Evolutionary conservation across 30 jellyfish, hydroid and myxozoan genomes (phyloP).

Genomic region (Cassiopea andromeda): DNA sequence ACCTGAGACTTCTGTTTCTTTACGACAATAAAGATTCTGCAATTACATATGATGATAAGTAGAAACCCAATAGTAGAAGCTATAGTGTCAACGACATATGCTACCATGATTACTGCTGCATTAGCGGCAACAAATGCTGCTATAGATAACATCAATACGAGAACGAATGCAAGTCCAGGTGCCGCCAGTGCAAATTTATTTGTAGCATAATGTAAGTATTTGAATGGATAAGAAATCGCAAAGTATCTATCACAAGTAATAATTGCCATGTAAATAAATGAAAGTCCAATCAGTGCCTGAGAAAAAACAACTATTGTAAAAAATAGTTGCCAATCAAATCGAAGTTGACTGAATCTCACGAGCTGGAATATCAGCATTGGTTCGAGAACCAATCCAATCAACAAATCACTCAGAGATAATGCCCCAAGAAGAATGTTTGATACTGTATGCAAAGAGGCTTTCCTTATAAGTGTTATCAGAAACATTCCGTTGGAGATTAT

Average conservation of each 20-base stretch:
- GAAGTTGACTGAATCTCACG: too few species aligned
- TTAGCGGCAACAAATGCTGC: neutral
- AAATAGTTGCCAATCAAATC: neutral
- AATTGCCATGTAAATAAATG: neutral
- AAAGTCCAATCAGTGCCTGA: neutral
- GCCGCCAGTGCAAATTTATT: neutral
- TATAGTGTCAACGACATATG: neutral
- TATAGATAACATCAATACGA: neutral
- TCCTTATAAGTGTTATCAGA: conserved; percentile 1
- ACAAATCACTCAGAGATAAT: conserved; percentile 10
- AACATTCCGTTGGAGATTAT: conserved; percentile 1
- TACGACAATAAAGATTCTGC: neutral
- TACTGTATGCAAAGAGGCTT: conserved; percentile 15
- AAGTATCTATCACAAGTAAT: conserved; percentile 2
- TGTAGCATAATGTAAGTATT: neutral
- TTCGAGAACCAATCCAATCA: neutral
- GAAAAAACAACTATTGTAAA: neutral
- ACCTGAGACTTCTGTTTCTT: neutral
- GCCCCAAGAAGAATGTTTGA: conserved; percentile 29
- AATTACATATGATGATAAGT: neutral
- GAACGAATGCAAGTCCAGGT: neutral
- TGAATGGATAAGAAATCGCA: conserved; percentile 1
- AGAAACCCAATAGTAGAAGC: neutral
- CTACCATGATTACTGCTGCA: neutral
- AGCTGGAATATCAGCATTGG: conserved; percentile 1